phyloP scores from a whole-genome alignment of 1,140 invertebrate species.

The Leptopilina clavipes region DNA sequence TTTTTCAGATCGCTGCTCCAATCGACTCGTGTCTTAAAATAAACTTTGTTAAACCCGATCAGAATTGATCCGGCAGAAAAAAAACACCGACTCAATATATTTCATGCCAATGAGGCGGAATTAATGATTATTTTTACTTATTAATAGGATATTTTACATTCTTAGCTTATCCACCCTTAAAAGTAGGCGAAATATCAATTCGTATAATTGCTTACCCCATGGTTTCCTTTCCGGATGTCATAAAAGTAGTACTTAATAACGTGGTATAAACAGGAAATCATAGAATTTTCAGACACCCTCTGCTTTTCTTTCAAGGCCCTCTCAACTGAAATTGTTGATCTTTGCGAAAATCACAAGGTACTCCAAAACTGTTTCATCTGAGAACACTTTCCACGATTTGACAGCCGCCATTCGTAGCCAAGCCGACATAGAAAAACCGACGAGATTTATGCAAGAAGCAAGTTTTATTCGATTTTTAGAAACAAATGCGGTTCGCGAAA shows the following conservation, averaged over 20 bases:
- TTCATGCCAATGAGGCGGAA: conserved; percentile 3
- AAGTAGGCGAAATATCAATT: conserved; percentile 55
- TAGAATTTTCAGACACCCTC: conserved; percentile 53
- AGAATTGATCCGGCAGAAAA: conserved; percentile 20
- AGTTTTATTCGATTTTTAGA: conserved; percentile 69
- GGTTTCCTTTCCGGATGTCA: conserved; percentile 72
- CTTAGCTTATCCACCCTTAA: conserved; percentile 63
- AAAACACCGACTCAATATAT: conserved; percentile 32
- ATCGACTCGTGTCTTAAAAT: conserved; percentile 26
- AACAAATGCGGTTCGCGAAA: conserved; percentile 42
- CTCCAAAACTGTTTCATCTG: conserved; percentile 44
- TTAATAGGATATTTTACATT: conserved; percentile 37
- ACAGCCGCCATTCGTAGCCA: conserved; percentile 65
- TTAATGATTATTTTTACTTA: conserved; percentile 46
- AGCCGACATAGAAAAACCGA: conserved; percentile 61
- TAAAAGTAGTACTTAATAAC: conserved; percentile 61
- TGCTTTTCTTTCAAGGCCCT: conserved; percentile 27
- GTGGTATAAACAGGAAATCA: conserved; percentile 54
- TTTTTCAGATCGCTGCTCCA: conserved; percentile 26
- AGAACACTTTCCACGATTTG: conserved; percentile 58
- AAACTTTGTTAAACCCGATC: conserved; percentile 21
- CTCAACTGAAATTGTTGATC: conserved; percentile 16
- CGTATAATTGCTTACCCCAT: conserved; percentile 68
- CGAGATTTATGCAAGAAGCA: conserved; percentile 60
- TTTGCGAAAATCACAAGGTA: conserved; percentile 37